Percentiles rank a stretch among this genome's conserved stretches.
Conservation (phyloP, 2,797 vertebrate genomes). For the Sebastes oblongus region DNA sequence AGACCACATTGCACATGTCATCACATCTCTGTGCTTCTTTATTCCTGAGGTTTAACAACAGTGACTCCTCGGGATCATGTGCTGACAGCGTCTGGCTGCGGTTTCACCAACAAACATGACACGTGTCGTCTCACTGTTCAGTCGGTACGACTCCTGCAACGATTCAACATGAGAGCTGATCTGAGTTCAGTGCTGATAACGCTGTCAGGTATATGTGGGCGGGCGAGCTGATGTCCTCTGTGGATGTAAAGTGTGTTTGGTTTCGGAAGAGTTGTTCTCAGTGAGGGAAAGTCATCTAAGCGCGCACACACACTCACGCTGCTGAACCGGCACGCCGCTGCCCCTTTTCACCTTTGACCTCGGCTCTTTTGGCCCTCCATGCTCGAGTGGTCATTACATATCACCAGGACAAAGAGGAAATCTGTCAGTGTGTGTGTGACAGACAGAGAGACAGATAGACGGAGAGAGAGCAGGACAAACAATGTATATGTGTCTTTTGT, state of each 20-base stretch:
- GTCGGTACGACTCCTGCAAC: neutral
- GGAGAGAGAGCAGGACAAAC: neutral
- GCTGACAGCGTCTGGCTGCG: slow-evolving; percentile 1
- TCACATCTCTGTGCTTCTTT: neutral
- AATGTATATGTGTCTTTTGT: neutral
- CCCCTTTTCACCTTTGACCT: slow-evolving; percentile 52
- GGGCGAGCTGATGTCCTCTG: neutral
- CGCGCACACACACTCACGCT: neutral
- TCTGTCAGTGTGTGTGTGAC: neutral
- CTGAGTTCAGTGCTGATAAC: slow-evolving; percentile 21
- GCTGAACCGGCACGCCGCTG: neutral
- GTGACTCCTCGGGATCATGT: neutral
- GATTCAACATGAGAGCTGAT: slow-evolving; percentile 10
- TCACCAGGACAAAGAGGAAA: slow-evolving; percentile 38
- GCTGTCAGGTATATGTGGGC: neutral
- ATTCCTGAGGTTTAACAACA: neutral
- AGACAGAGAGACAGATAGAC: neutral
- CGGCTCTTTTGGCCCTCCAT: slow-evolving; percentile 29
- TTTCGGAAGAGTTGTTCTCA: neutral
- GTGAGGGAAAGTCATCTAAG: neutral
- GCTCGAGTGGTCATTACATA: slow-evolving; percentile 56
- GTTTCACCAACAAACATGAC: slow-evolving; percentile 1
- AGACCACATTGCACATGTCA: neutral
- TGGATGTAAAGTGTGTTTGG: neutral
- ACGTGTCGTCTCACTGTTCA: neutral